Conservation (phyloP, 2,113 vertebrate species). For the Crotalus viridis region DNA sequence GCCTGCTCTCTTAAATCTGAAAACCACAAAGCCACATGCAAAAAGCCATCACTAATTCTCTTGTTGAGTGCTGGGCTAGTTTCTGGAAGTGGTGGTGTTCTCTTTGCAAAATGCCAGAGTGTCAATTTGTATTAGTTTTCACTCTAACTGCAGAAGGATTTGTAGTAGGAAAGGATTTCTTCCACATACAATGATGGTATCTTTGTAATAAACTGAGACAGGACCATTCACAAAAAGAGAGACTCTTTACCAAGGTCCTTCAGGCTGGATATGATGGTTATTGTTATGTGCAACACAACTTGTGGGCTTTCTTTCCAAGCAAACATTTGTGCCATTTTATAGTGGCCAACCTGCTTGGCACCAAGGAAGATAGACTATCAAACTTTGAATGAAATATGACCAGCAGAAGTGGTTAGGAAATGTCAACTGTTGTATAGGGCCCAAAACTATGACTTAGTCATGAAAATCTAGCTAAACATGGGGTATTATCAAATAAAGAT, state of each 20-base stretch:
- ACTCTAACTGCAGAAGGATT: conserved; percentile 24
- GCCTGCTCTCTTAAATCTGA: background rate
- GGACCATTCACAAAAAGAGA: conserved; percentile 50
- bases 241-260: conserved; percentile 50
- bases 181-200: conserved; percentile 51
- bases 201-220: conserved; percentile 41
- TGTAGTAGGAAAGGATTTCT: conserved; percentile 27
- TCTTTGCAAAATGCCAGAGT: background rate
- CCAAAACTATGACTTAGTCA: background rate
- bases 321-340: conserved; percentile 1
- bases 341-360: conserved; percentile 51
- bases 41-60: background rate
- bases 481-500: background rate
- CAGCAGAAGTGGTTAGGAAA: background rate
- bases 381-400: background rate
- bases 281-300: conserved; percentile 65
- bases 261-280: conserved; percentile 55
- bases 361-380: background rate
- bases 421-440: background rate
- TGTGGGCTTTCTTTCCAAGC: conserved; percentile 7
- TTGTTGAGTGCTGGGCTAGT: background rate
- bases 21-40: background rate
- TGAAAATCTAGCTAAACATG: background rate
- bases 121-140: conserved; percentile 9
- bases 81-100: background rate